These are phyloP conservation scores for Brachionus koreanus DNA, from an alignment of 1,140 invertebrate species.

Conservation along the genomic window DNA sequence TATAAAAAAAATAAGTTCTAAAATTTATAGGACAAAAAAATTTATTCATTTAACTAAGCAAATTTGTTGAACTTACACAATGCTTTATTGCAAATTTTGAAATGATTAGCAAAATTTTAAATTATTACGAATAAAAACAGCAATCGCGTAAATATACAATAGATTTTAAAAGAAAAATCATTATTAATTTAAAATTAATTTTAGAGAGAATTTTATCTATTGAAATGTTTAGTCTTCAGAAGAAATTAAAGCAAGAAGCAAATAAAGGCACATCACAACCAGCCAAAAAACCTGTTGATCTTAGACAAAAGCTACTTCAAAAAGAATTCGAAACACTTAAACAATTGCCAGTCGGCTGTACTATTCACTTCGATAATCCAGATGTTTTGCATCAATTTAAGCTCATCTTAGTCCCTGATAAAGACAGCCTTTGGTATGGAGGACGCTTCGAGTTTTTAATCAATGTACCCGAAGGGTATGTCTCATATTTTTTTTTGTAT, in stretches of 20 bases:
- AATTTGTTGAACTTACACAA: not conserved
- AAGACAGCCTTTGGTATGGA: conserved; percentile 40
- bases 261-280: conserved; percentile 5
- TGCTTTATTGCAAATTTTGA: not conserved
- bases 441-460: conserved; percentile 34
- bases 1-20: not conserved
- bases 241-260: conserved; percentile 22
- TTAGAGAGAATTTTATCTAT: not conserved
- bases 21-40: not conserved
- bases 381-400: conserved; percentile 42
- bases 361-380: conserved; percentile 35
- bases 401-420: conserved; percentile 30
- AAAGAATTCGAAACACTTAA: conserved; percentile 44
- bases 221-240: conserved; percentile 39
- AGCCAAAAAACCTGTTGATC: conserved; percentile 34
- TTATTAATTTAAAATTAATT: not conserved
- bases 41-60: not conserved
- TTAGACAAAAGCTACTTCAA: conserved; percentile 41
- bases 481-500: not conserved
- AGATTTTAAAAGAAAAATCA: not conserved
- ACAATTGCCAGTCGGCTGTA: conserved; percentile 34
- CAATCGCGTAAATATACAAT: not conserved
- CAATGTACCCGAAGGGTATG: conserved; percentile 33
- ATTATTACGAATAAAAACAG: not conserved
- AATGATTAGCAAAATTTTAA: conserved; percentile 37